Evolutionary conservation across 2,797 vertebrate genomes (phyloP).

Genomic region (Sandelia bainsii): DNA sequence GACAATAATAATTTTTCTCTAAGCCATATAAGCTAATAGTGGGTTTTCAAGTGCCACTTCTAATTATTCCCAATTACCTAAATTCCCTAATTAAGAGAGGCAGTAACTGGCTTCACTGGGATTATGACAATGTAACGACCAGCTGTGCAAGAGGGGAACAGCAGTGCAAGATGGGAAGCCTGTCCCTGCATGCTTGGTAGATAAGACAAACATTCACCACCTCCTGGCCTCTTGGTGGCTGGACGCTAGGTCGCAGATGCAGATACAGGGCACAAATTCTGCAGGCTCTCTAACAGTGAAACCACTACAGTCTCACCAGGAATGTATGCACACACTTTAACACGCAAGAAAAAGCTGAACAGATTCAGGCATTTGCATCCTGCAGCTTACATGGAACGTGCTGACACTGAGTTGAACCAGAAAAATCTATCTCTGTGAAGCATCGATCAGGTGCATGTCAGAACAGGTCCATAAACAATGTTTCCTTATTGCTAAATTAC

Average conservation of each 20-base stretch:
- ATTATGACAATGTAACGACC: conserved; percentile 67
- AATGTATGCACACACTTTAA: conserved; percentile 36
- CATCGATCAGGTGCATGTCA: conserved; percentile 64
- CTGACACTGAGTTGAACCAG: conserved; percentile 59
- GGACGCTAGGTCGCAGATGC: conserved; percentile 52
- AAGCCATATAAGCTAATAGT: conserved; percentile 41
- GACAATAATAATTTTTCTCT: conserved; percentile 31
- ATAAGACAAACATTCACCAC: conserved; percentile 67
- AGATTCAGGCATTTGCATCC: conserved; percentile 36
- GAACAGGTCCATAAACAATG: conserved; percentile 55
- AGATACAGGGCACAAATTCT: conserved; percentile 66
- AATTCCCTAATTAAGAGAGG: conserved; percentile 36
- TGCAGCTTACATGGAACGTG: conserved; percentile 22
- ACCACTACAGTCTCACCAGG: conserved; percentile 29
- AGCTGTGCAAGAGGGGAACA: conserved; percentile 55
- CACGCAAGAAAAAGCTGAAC: conserved; percentile 54
- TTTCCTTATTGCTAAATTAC: not conserved
- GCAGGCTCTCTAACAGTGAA: conserved; percentile 34
- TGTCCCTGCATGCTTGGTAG: conserved; percentile 66
- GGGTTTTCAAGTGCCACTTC: conserved; percentile 47
- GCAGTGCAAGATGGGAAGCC: conserved; percentile 37
- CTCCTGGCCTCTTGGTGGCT: conserved; percentile 61
- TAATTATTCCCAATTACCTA: conserved; percentile 60
- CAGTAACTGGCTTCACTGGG: conserved; percentile 71
- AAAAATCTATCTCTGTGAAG: conserved; percentile 50